These are phyloP conservation scores for Pluvianellus socialis DNA, from an alignment of 2,113 vertebrate genomes.

Conservation along the genomic window DNA sequence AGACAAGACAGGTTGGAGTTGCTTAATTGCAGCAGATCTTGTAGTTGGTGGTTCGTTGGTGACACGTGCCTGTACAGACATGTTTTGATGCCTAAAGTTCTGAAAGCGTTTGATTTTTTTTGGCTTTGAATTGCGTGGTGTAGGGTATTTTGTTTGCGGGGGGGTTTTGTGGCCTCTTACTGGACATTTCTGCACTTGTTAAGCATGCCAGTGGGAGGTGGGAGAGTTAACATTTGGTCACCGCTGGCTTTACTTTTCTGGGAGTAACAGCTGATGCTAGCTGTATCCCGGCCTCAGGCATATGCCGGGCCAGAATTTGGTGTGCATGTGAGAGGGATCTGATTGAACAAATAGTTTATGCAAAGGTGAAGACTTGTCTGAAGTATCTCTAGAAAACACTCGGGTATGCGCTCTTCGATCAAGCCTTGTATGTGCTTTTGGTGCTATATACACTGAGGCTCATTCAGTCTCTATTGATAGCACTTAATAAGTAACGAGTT, in stretches of 20 bases:
- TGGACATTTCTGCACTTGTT: background rate
- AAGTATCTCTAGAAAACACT: background rate
- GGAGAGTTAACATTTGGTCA: background rate
- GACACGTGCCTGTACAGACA: background rate
- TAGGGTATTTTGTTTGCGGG: background rate
- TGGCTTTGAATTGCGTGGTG: background rate
- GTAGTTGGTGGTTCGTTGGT: background rate
- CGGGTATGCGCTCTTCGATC: background rate
- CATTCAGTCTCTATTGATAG: constrained; percentile 15
- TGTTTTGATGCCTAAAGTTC: background rate
- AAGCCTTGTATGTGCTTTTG: background rate
- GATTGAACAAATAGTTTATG: background rate
- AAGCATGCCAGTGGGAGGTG: too few species aligned
- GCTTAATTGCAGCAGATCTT: background rate
- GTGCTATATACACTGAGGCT: background rate
- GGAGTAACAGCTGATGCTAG: background rate
- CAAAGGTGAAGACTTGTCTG: background rate
- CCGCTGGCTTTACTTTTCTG: background rate
- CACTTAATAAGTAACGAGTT: background rate
- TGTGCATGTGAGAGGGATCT: background rate
- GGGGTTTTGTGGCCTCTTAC: background rate
- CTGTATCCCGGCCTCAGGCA: background rate
- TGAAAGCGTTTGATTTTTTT: background rate
- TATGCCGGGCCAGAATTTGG: background rate
- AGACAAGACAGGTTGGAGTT: background rate